Evolutionary conservation across 2,888 invertebrate species (phyloP).

Genomic region (Diplolepis rosae): DNA sequence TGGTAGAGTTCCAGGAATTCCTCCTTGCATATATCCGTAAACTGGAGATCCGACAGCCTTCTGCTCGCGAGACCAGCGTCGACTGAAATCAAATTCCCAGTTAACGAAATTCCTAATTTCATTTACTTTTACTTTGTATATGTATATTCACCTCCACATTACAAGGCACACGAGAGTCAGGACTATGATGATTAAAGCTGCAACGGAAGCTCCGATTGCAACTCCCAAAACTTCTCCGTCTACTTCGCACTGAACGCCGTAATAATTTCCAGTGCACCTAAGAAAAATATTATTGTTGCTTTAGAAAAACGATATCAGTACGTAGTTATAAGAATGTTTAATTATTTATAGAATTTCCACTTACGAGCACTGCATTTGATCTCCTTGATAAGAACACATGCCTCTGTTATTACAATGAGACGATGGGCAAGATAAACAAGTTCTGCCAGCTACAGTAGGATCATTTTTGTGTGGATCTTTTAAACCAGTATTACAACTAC

Average conservation of each 20-base stretch:
- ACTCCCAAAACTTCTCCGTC: conserved; percentile 95
- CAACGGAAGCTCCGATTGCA: conserved; percentile 91
- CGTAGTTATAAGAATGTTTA: not conserved
- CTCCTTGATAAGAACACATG: conserved; percentile 86
- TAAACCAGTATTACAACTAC: conserved; percentile 83
- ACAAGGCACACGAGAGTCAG: conserved; percentile 89
- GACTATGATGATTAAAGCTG: conserved; percentile 91
- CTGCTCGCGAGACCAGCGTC: conserved; percentile 92
- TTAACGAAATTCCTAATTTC: not conserved
- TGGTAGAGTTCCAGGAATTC: conserved; percentile 70
- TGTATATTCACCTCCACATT: conserved; percentile 90
- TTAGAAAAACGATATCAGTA: not conserved
- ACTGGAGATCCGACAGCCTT: conserved; percentile 89
- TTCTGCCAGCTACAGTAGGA: conserved; percentile 81
- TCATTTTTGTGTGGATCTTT: conserved; percentile 85
- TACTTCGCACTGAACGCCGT: conserved; percentile 91
- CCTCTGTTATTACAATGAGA: conserved; percentile 90
- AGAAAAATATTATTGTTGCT: conserved; percentile 49
- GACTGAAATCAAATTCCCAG: conserved; percentile 75
- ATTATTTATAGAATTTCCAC: conserved; percentile 58
- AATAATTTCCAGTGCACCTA: conserved; percentile 90
- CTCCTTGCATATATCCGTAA: conserved; percentile 87
- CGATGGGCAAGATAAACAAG: conserved; percentile 85
- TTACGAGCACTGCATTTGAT: conserved; percentile 84
- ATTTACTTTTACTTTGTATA: too few relatives aligned